Evolutionary conservation across 2,113 vertebrate species (phyloP), one percentile per base, ranked within the genome.

Genomic region (Aramus guarauna): DNA sequence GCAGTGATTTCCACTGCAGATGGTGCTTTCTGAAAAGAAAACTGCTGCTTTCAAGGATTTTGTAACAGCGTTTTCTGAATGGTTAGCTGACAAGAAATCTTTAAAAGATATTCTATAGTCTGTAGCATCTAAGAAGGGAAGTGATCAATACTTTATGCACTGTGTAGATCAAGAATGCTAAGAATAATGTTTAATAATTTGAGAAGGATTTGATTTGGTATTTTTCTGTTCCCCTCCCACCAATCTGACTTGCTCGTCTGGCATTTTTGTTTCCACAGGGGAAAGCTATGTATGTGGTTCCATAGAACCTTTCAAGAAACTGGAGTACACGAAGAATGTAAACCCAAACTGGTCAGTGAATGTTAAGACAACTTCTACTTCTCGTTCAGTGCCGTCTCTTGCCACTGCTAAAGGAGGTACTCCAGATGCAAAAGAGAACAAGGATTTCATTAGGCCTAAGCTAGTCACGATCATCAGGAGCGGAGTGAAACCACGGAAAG

Each of bases 321-420:
- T 99, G 97, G 99, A 99, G 77, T 99, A 99, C 97, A 99, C 99
- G 32, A 99, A 99, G 98, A 99, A 99, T 63, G 99, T 99, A 94
- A 99, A 99, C 92, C 99, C 99, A 77, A 99, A 99, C 97, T 99
- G 99, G 99, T 98, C 99, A 1, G 98, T 99, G 88, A 99, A 99
- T 36, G 98, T 99, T 36, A 99, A 98, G 98, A 99, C 99, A 85
- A 96, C 97, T 36, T 97, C 95, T 2, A 76, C 98, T 58, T 93
- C 97, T 47, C 98, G 99, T 43, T 97, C 98, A 2, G 98, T 99
- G 90, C 96, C 98, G 4, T 99, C 99, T 20, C 98, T 99, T 71
- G 99, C 98, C 64, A 98, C 98, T 36, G 96, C 98, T 96, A 99
- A 99, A 96, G 97, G 98, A 47, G 98, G 98, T 78, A 88, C 98